phyloP scores from a whole-genome alignment of 1,140 invertebrate genomes.

The Orchesella cincta region DNA sequence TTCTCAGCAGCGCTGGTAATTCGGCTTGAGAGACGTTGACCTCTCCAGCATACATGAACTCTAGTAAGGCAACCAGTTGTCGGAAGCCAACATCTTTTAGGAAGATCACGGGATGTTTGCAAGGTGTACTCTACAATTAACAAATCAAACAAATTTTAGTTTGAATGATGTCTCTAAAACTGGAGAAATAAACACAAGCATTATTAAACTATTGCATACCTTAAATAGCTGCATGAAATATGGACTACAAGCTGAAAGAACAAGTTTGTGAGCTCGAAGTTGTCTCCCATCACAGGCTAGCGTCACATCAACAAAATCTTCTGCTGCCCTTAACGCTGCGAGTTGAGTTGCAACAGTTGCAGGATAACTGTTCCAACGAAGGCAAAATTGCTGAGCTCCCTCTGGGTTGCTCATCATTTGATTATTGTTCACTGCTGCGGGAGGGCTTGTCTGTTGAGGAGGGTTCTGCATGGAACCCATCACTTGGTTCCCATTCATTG shows the following conservation, averaged over 20 bases:
- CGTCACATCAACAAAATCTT: slow-evolving; percentile 59
- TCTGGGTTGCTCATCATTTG: slow-evolving; percentile 50
- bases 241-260: slow-evolving; percentile 59
- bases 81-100: slow-evolving; percentile 80
- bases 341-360: slow-evolving; percentile 59
- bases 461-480: slow-evolving; percentile 5
- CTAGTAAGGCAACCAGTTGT: slow-evolving; percentile 76
- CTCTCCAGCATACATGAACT: slow-evolving; percentile 87
- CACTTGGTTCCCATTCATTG: not conserved
- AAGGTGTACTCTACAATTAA: slow-evolving; percentile 81
- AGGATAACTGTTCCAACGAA: slow-evolving; percentile 91
- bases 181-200: not conserved
- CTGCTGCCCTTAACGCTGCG: slow-evolving; percentile 54
- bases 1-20: slow-evolving; percentile 79
- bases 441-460: slow-evolving; percentile 18
- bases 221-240: slow-evolving; percentile 59
- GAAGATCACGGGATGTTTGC: slow-evolving; percentile 82
- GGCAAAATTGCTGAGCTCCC: slow-evolving; percentile 81
- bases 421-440: not conserved
- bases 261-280: slow-evolving; percentile 58
- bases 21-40: slow-evolving; percentile 88
- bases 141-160: not conserved
- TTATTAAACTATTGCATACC: slow-evolving; percentile 46
- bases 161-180: not conserved
- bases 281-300: slow-evolving; percentile 56